Evolutionary conservation across 37 sponge, comb jelly and placozoan species (phyloP).

Genomic region (Bolinopsis microptera): DNA sequence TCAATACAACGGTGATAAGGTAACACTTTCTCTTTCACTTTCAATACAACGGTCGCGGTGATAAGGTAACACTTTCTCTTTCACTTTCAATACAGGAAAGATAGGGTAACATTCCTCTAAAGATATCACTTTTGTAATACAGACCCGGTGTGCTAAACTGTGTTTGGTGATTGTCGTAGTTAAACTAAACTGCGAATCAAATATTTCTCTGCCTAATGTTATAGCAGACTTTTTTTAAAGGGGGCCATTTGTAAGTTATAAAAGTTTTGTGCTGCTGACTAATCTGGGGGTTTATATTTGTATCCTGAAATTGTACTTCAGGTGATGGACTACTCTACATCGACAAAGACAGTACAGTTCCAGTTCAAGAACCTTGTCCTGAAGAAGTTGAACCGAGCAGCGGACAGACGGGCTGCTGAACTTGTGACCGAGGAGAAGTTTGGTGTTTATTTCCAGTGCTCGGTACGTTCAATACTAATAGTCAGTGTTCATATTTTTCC

Average conservation of each 20-base stretch:
- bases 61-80: constrained; percentile 7
- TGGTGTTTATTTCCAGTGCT: constrained; percentile 79
- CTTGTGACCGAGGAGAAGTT: constrained; percentile 95
- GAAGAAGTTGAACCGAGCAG: constrained; percentile 73
- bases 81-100: no score
- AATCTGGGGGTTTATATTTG: no score
- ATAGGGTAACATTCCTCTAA: neutral
- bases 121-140: no score
- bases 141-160: no score
- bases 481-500: neutral
- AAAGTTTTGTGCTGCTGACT: no score
- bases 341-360: constrained; percentile 71
- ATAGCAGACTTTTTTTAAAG: no score
- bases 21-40: no score
- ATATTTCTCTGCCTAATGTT: no score
- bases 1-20: constrained; percentile 42
- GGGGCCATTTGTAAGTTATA: no score
- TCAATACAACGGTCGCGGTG: constrained; percentile 32
- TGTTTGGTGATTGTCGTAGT: no score
- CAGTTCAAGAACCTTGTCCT: constrained; percentile 80
- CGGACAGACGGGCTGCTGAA: constrained; percentile 76
- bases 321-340: constrained; percentile 70
- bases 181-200: no score
- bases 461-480: neutral
- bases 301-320: no score